Evolutionary conservation across 2,113 vertebrate species (phyloP).

Genomic region (Apodemus speciosus): DNA sequence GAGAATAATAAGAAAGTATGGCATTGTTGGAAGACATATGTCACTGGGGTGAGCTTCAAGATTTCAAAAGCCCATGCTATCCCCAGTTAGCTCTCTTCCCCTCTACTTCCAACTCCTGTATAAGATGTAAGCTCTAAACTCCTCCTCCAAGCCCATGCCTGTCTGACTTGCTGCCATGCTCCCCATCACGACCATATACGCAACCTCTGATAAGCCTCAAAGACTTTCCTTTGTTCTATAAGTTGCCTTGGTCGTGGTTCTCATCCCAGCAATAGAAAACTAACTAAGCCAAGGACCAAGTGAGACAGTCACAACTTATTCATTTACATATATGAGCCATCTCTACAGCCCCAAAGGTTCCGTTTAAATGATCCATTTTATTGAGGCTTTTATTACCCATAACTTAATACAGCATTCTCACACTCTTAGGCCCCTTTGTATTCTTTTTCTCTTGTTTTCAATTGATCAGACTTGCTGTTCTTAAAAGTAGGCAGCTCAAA

Average conservation of each 20-base stretch:
- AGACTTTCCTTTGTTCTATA: too few relatives aligned
- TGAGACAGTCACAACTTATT: not conserved
- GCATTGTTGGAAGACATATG: not conserved
- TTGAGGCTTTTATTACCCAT: not conserved
- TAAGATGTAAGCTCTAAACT: not conserved
- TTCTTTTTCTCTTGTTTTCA: slow-evolving; percentile 4
- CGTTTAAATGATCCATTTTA: slow-evolving; percentile 42
- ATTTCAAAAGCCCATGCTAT: not conserved
- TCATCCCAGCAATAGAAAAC: not conserved
- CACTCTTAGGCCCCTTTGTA: not conserved
- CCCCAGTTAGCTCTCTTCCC: not conserved
- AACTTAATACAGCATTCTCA: not conserved
- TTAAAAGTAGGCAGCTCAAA: not conserved
- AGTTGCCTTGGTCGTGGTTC: too few relatives aligned
- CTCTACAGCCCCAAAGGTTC: not conserved
- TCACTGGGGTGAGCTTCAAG: too few relatives aligned
- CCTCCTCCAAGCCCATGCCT: not conserved
- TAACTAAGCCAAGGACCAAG: not conserved
- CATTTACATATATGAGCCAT: not conserved
- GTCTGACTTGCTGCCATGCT: not conserved
- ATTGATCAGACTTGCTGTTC: not conserved
- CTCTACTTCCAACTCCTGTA: not conserved
- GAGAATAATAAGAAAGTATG: not conserved
- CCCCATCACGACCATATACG: not conserved
- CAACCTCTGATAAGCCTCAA: too few relatives aligned